Conservation (phyloP, 2,797 vertebrate species). For the Microhierax caerulescens region DNA sequence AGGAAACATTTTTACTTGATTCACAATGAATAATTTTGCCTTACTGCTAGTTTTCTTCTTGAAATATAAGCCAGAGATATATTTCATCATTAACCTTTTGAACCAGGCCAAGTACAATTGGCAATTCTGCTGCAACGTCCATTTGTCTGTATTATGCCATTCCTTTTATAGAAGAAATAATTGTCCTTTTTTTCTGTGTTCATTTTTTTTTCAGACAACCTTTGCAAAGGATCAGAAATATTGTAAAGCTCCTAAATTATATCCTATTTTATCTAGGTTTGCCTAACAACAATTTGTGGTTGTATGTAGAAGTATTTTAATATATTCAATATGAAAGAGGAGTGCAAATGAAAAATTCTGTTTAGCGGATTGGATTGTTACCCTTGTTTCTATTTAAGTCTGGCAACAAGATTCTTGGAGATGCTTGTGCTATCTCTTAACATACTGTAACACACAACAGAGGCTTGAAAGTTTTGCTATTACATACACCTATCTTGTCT, state of each 20-base stretch:
- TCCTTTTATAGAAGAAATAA: constrained; percentile 52
- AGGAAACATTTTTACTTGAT: constrained; percentile 8
- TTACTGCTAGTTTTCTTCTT: constrained; percentile 38
- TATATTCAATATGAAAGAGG: background rate
- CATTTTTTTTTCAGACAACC: background rate
- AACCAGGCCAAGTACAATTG: constrained; percentile 36
- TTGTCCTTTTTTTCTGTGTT: constrained; percentile 18
- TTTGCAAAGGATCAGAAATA: constrained; percentile 17
- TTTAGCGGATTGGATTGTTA: background rate
- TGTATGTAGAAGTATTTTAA: background rate
- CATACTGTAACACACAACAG: background rate
- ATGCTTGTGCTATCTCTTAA: background rate
- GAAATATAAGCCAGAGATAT: constrained; percentile 31
- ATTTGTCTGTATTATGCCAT: constrained; percentile 42
- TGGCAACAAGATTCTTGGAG: background rate
- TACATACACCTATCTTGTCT: background rate
- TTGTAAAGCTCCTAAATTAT: background rate
- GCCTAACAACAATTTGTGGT: background rate
- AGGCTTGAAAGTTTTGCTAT: background rate
- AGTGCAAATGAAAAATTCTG: background rate
- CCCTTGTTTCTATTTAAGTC: background rate
- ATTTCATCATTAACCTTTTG: constrained; percentile 61
- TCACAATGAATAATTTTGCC: constrained; percentile 16
- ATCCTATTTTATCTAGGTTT: background rate
- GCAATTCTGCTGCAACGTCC: constrained; percentile 13